These are phyloP conservation scores for Vultur gryphus DNA, from an alignment of 2,797 vertebrate genomes.

Conservation along the genomic window DNA sequence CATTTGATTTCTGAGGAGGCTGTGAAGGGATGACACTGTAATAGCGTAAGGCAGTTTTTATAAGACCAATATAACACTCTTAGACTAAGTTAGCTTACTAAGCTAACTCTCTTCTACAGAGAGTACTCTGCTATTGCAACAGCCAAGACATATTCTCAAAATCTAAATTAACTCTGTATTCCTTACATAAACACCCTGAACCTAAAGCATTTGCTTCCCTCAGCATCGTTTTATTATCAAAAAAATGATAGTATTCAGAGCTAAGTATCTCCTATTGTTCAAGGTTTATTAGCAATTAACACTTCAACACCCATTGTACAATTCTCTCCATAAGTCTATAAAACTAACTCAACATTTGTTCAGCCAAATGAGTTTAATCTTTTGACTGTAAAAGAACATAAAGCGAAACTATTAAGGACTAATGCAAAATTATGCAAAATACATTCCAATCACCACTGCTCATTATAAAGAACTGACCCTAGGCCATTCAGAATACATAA, in stretches of 20 bases:
- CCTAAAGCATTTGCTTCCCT: neutral
- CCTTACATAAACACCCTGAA: neutral
- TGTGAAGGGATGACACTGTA: neutral
- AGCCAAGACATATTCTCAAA: neutral
- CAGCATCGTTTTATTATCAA: neutral
- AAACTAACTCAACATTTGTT: neutral
- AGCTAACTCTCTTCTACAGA: neutral
- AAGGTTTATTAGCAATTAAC: neutral
- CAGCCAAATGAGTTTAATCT: neutral
- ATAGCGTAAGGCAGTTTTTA: neutral
- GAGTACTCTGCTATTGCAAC: neutral
- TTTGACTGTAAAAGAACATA: neutral
- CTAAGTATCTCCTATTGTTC: neutral
- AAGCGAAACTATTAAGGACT: neutral
- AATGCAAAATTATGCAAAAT: conserved; percentile 4
- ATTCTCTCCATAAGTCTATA: neutral
- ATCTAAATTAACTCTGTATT: neutral
- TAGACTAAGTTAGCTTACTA: neutral
- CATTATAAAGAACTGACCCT: neutral
- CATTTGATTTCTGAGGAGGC: neutral
- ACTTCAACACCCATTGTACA: neutral
- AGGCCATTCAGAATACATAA: neutral
- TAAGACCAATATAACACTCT: neutral
- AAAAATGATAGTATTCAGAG: neutral
- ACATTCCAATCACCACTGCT: neutral